These are phyloP conservation scores for Nymphalis c-album DNA, from an alignment of 2,888 invertebrate species.

Conservation along the genomic window DNA sequence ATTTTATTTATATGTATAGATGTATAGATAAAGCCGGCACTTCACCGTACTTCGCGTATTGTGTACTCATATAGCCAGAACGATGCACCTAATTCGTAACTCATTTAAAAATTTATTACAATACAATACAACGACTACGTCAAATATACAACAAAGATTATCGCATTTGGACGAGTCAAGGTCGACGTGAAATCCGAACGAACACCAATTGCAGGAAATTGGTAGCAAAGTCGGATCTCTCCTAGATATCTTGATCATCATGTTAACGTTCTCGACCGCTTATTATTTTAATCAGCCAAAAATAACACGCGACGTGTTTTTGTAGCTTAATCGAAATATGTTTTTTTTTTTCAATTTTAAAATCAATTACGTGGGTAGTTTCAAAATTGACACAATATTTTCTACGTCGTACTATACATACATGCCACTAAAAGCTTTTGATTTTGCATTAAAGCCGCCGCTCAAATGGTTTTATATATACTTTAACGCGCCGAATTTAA, in stretches of 20 bases:
- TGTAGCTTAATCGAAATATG: too few relatives aligned
- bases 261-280: slow-evolving; percentile 10
- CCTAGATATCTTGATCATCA: slow-evolving; percentile 18
- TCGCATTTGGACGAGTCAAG: slow-evolving; percentile 31
- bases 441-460: too few relatives aligned
- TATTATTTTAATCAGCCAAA: slow-evolving; percentile 1
- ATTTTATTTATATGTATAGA: too few relatives aligned
- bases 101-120: slow-evolving; percentile 27
- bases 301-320: background rate
- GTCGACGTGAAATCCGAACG: slow-evolving; percentile 32
- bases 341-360: too few relatives aligned
- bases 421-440: too few relatives aligned
- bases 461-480: too few relatives aligned
- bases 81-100: slow-evolving; percentile 5
- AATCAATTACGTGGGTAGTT: too few relatives aligned
- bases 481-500: too few relatives aligned
- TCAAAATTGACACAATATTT: too few relatives aligned
- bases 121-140: slow-evolving; percentile 28
- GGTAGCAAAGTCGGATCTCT: slow-evolving; percentile 23
- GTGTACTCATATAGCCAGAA: background rate
- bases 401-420: too few relatives aligned
- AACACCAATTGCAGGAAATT: slow-evolving; percentile 29
- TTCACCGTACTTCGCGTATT: background rate
- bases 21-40: too few relatives aligned
- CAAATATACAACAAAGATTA: slow-evolving; percentile 30